Evolutionary conservation across 1,140 invertebrate species (phyloP), one percentile per base, ranked within the genome.

Genomic region (Diorhabda sublineata): DNA sequence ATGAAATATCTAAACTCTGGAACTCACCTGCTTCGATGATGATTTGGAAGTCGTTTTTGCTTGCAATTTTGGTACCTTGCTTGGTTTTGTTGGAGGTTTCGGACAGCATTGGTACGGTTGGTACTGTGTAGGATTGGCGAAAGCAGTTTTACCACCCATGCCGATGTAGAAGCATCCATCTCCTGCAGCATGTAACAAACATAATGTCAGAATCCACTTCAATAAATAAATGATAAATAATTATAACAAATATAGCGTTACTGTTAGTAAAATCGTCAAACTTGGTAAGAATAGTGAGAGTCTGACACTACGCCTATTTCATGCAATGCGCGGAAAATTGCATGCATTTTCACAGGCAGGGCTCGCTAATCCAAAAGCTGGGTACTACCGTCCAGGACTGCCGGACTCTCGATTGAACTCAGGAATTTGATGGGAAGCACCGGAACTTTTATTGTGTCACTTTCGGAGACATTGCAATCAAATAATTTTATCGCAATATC

Each of bases 131-230:
- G 83, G 80, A 83, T 87, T 88, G 82, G 90, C 90, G 81, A 86
- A 82, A 84, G 88, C 86, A 80, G 87, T 91, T 86, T 91, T 91
- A 86, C 90, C 90, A 84, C 91, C 91, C 88, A 94, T 89, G 86
- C 92, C 92, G 87, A 94, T 91, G 91, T 92, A 92, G 91, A 94
- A 93, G 91, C 92, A 94, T 90, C 92, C 91, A 90, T 93, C 91
- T 91, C 92, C 92, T 94, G 91, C 87, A 86, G 75, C 78, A 81
- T 83, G 83, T 84, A 80, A 87, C 82, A 84, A 80, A 87, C 86
- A 85, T 84, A 86, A 86, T 85, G 84, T 85, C 84, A 86, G 84
- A 83, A 83, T 79, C 78, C 58, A 67, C 65, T 60, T 56, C 26
- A 45, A 67, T 45, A 67, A 67, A 60, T 44, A 61, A 7, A 61